phyloP scores from a whole-genome alignment of 2,888 invertebrate genomes.

The Drosophila austrosaltans region DNA sequence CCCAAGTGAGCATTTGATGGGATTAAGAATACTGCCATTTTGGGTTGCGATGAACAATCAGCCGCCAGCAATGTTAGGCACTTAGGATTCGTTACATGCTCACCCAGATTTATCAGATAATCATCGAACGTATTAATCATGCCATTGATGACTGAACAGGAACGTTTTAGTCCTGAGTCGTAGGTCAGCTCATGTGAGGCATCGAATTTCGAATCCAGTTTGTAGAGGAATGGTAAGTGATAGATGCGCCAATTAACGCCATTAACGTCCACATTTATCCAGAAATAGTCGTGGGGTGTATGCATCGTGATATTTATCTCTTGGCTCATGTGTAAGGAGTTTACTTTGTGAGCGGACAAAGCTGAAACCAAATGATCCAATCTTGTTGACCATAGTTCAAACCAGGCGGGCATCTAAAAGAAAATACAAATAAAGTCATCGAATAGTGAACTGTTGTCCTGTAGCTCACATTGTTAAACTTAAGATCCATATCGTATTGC shows the following conservation, averaged over 20 bases:
- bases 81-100: slow-evolving; percentile 67
- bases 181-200: slow-evolving; percentile 81
- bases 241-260: slow-evolving; percentile 82
- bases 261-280: slow-evolving; percentile 80
- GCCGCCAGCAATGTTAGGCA: slow-evolving; percentile 81
- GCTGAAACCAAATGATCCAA: slow-evolving; percentile 82
- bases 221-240: slow-evolving; percentile 82
- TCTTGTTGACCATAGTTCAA: slow-evolving; percentile 81
- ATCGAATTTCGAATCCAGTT: slow-evolving; percentile 83
- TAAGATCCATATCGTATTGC: slow-evolving; percentile 81
- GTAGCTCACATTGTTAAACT: slow-evolving; percentile 79
- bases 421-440: background rate
- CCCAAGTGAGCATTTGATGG: slow-evolving; percentile 54
- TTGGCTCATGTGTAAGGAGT: slow-evolving; percentile 80
- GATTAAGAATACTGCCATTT: slow-evolving; percentile 82
- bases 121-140: slow-evolving; percentile 83
- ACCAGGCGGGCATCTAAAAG: slow-evolving; percentile 82
- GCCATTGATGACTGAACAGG: slow-evolving; percentile 83
- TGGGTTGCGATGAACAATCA: slow-evolving; percentile 81
- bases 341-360: slow-evolving; percentile 79
- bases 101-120: slow-evolving; percentile 77
- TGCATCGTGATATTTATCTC: slow-evolving; percentile 80
- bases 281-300: slow-evolving; percentile 80
- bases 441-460: background rate
- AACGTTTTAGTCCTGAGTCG: slow-evolving; percentile 81